Conservation (phyloP, 2,888 invertebrate genomes). For the Parnassius mnemosyne region DNA sequence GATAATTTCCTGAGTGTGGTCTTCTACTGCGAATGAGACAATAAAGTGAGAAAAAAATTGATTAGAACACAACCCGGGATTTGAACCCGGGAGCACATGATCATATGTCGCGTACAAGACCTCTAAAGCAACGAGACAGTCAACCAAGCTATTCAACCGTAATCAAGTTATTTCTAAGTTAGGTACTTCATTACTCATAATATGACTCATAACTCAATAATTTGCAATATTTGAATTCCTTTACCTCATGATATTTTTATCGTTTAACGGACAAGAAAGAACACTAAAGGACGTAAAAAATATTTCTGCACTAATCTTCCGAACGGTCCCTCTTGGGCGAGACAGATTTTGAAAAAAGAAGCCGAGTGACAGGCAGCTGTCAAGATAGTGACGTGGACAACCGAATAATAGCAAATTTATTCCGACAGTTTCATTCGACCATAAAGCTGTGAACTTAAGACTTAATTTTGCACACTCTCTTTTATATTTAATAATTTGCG, state of each 20-base stretch:
- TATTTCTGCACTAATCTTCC: constrained; percentile 35
- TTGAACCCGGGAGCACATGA: too few relatives aligned
- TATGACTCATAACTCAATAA: too few relatives aligned
- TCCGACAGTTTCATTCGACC: background rate
- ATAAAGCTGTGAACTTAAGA: constrained; percentile 14
- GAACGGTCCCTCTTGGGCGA: constrained; percentile 34
- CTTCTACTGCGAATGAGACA: too few relatives aligned
- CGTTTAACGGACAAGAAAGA: constrained; percentile 17
- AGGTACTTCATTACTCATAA: too few relatives aligned
- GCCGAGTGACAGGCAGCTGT: constrained; percentile 41
- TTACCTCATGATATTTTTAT: constrained; percentile 9
- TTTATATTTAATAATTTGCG: constrained; percentile 16
- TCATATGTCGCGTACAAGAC: too few relatives aligned
- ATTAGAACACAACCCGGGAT: too few relatives aligned
- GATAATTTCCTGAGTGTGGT: too few relatives aligned
- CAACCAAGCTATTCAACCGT: too few relatives aligned
- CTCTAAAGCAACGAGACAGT: too few relatives aligned
- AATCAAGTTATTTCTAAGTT: too few relatives aligned
- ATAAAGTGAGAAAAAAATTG: too few relatives aligned
- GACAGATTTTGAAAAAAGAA: constrained; percentile 42
- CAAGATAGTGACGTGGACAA: constrained; percentile 38
- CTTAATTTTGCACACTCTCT: constrained; percentile 15
- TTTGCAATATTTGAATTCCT: too few relatives aligned
- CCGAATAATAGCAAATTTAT: constrained; percentile 27
- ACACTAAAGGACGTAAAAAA: constrained; percentile 27